A percentile compares a stretch with the other conserved stretches of the same genome.
Evolutionary conservation across 2,797 vertebrate genomes (phyloP).

Genomic region (Danio aesculapii): DNA sequence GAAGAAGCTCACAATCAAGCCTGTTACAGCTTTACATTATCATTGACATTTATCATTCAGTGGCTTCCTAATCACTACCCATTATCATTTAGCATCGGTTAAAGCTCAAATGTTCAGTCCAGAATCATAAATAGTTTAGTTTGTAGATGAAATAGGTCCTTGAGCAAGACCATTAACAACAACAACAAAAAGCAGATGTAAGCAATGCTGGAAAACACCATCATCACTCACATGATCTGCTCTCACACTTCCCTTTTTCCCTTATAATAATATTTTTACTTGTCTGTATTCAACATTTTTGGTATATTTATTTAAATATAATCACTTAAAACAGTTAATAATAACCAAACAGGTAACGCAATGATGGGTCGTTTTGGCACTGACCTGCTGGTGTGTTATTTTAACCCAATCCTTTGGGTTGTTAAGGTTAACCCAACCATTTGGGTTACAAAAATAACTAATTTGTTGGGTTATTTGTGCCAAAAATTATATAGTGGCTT

Average conservation of each 20-base stretch:
- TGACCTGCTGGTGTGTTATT: no score
- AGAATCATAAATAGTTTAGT: conserved; percentile 22
- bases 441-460: no score
- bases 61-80: conserved; percentile 3
- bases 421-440: no score
- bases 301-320: background rate
- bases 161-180: conserved; percentile 3
- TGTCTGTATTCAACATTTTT: no score
- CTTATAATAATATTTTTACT: no score
- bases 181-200: background rate
- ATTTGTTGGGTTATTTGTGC: no score
- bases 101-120: conserved; percentile 20
- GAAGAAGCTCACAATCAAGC: background rate
- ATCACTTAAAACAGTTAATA: no score
- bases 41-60: background rate
- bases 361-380: no score
- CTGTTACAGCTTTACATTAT: background rate
- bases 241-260: conserved; percentile 3
- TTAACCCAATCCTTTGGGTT: no score
- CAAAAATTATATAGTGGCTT: no score
- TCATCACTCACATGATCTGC: background rate
- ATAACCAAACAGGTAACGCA: no score
- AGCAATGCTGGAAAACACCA: conserved; percentile 17
- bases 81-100: conserved; percentile 1
- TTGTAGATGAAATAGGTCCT: background rate